These are phyloP conservation scores for Sebastolobus altivelis DNA, from an alignment of 2,797 vertebrate species.

Conservation along the genomic window DNA sequence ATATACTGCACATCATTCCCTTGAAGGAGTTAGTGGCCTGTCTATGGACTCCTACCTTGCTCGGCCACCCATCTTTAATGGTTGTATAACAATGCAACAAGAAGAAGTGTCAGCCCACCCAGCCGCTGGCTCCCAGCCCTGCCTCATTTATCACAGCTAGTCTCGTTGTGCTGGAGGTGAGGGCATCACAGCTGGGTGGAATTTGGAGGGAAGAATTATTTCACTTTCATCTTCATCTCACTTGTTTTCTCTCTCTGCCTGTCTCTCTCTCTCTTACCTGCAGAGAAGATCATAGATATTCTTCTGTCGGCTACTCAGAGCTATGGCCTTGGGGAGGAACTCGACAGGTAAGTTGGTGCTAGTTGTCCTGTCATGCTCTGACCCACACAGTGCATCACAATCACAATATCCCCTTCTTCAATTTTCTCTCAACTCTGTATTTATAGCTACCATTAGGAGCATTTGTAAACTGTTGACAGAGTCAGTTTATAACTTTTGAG, in stretches of 20 bases:
- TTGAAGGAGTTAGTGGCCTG: background rate
- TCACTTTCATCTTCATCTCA: conserved; percentile 15
- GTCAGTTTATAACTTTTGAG: background rate
- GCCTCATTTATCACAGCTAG: conserved; percentile 21
- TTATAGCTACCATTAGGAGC: background rate
- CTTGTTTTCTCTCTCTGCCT: background rate
- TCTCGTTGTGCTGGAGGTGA: conserved; percentile 8
- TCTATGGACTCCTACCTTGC: background rate
- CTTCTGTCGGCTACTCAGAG: conserved; percentile 71
- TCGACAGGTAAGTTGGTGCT: conserved; percentile 71
- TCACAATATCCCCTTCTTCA: background rate
- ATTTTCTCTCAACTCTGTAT: background rate
- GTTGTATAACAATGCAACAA: conserved; percentile 29
- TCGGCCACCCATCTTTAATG: conserved; percentile 18
- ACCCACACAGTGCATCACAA: background rate
- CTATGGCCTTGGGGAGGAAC: conserved; percentile 69
- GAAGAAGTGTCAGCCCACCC: conserved; percentile 44
- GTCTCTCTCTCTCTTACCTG: conserved; percentile 21
- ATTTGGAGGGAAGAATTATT: background rate
- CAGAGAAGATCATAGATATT: conserved; percentile 75
- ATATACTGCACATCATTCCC: background rate
- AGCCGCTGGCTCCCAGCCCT: background rate
- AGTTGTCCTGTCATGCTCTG: background rate
- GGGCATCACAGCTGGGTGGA: background rate
- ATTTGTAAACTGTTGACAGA: background rate